These are phyloP conservation scores for Lasioglossum lativentre DNA, from an alignment of 2,888 invertebrate genomes.

Conservation along the genomic window DNA sequence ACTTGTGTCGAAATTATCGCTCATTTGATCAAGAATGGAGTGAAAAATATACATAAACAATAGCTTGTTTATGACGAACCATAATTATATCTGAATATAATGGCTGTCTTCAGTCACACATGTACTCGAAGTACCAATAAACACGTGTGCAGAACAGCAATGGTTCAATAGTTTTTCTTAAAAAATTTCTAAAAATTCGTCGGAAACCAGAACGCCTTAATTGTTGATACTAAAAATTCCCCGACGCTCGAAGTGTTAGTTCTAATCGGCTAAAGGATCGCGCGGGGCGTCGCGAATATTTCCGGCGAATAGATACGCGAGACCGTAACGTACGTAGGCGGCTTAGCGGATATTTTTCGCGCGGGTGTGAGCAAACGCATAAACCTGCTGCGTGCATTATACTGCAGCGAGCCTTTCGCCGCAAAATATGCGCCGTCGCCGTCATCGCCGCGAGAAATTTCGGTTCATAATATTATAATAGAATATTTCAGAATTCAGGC, in stretches of 20 bases:
- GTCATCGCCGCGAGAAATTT: neutral
- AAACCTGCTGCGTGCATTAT: slow-evolving; percentile 10
- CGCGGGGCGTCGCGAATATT: neutral
- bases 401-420: neutral
- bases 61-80: too few relatives aligned
- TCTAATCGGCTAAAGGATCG: neutral
- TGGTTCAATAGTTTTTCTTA: too few relatives aligned
- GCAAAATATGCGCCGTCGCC: neutral
- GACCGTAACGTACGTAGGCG: neutral
- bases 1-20: too few relatives aligned
- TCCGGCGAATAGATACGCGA: neutral
- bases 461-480: neutral
- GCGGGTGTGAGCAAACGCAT: neutral
- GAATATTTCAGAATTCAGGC: neutral
- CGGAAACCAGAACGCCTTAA: neutral
- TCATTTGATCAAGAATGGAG: too few relatives aligned
- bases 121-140: too few relatives aligned
- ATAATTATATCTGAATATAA: too few relatives aligned
- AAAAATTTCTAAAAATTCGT: too few relatives aligned
- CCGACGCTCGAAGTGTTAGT: neutral
- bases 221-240: neutral
- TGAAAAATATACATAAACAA: too few relatives aligned
- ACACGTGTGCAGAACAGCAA: too few relatives aligned
- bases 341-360: neutral
- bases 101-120: too few relatives aligned